Conservation (phyloP, 2,888 invertebrate genomes). For the Pristionchus mayeri region DNA sequence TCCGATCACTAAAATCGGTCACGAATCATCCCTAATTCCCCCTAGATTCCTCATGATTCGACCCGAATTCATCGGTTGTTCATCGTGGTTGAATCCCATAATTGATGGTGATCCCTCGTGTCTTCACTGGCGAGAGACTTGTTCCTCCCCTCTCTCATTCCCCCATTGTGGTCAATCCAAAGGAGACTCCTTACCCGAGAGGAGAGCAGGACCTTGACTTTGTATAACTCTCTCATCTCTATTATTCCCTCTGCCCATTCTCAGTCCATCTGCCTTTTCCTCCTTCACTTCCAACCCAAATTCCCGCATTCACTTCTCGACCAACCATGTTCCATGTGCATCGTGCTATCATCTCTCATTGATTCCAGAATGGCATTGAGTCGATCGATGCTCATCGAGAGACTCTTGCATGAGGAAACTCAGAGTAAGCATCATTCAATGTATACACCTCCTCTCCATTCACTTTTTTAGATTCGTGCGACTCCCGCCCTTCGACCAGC, state of each 20-base stretch:
- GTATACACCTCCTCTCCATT: background rate
- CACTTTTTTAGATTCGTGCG: background rate
- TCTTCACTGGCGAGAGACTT: constrained; percentile 30
- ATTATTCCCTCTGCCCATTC: constrained; percentile 39
- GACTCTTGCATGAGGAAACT: background rate
- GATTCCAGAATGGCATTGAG: constrained; percentile 21
- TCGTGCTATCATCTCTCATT: background rate
- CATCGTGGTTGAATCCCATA: constrained; percentile 12
- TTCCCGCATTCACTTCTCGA: background rate
- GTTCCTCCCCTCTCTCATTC: constrained; percentile 2
- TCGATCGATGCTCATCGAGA: constrained; percentile 32
- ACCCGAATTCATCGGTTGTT: constrained; percentile 33
- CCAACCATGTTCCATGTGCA: background rate
- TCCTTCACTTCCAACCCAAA: background rate
- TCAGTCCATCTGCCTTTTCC: constrained; percentile 19
- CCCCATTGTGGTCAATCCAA: background rate
- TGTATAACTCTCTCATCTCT: constrained; percentile 36
- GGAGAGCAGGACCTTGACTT: constrained; percentile 43
- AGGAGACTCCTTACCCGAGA: constrained; percentile 1
- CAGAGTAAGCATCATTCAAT: background rate
- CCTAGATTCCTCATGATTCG: background rate
- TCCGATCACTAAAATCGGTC: background rate
- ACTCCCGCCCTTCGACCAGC: constrained; percentile 31
- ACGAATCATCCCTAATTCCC: background rate
- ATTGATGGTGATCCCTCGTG: constrained; percentile 27